Conservation (phyloP, 2,113 vertebrate species). For the Poeciliopsis occidentalis region DNA sequence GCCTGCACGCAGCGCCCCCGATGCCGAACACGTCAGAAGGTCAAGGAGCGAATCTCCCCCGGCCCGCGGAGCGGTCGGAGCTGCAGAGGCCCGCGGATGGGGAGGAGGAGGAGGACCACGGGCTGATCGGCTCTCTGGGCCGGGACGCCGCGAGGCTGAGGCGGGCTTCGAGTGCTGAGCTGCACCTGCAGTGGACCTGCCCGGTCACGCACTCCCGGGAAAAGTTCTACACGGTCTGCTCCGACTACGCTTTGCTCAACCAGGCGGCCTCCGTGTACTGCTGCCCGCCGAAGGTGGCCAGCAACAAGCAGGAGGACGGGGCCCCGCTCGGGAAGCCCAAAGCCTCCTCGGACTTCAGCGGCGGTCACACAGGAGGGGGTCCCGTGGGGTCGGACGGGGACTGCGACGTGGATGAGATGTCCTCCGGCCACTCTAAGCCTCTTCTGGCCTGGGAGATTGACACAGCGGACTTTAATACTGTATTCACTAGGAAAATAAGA, state of each 20-base stretch:
- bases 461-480: constrained; percentile 89
- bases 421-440: constrained; percentile 81
- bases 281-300: constrained; percentile 80
- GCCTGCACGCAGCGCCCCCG: constrained; percentile 72
- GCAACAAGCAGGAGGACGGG: constrained; percentile 75
- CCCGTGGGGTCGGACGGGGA: constrained; percentile 82
- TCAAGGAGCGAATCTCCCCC: constrained; percentile 82
- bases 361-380: constrained; percentile 72
- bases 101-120: constrained; percentile 61
- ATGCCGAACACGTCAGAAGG: constrained; percentile 93
- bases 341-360: constrained; percentile 67
- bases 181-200: constrained; percentile 92
- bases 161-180: constrained; percentile 84
- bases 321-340: constrained; percentile 75
- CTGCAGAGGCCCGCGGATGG: constrained; percentile 73
- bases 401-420: constrained; percentile 83
- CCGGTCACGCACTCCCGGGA: constrained; percentile 95
- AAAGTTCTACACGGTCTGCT: constrained; percentile 98
- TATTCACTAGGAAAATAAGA: constrained; percentile 85
- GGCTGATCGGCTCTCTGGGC: constrained; percentile 76
- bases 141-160: constrained; percentile 73
- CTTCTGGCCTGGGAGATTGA: constrained; percentile 97
- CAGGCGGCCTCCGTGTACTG: constrained; percentile 88
- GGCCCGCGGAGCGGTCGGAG: constrained; percentile 72
- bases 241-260: constrained; percentile 96